Evolutionary conservation across 2,113 vertebrate genomes (phyloP).

Genomic region (Passer domesticus): DNA sequence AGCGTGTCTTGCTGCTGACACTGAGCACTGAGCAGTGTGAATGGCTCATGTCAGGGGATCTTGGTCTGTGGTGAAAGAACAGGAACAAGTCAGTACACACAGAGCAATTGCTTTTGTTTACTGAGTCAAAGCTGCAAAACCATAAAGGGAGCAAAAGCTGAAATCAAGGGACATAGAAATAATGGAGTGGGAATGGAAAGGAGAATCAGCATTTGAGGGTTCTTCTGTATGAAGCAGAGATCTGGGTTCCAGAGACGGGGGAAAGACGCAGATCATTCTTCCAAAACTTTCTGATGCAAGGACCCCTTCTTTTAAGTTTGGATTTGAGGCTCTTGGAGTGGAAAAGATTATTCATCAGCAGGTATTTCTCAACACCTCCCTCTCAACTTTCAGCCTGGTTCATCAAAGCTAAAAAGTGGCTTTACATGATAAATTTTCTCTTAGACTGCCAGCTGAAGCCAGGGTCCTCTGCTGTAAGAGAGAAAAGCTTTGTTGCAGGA

Average conservation of each 20-base stretch:
- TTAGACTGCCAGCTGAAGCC: not conserved
- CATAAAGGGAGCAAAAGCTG: conserved; percentile 32
- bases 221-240: not conserved
- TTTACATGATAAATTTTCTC: not conserved
- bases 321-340: not conserved
- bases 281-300: not conserved
- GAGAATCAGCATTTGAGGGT: not conserved
- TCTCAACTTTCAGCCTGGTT: not conserved
- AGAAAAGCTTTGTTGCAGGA: not conserved
- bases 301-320: not conserved
- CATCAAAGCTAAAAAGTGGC: not conserved
- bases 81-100: conserved; percentile 44
- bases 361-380: not conserved
- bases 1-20: conserved; percentile 26
- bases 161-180: conserved; percentile 39
- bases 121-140: conserved; percentile 58
- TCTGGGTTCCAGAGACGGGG: not conserved
- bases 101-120: conserved; percentile 68
- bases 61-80: conserved; percentile 45
- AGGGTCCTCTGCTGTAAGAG: not conserved
- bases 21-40: conserved; percentile 25
- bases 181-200: not conserved
- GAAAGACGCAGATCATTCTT: not conserved
- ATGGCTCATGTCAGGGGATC: conserved; percentile 41
- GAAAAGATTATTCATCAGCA: not conserved